Evolutionary conservation across 2,113 vertebrate species (phyloP).

Genomic region (Etia nguti): DNA sequence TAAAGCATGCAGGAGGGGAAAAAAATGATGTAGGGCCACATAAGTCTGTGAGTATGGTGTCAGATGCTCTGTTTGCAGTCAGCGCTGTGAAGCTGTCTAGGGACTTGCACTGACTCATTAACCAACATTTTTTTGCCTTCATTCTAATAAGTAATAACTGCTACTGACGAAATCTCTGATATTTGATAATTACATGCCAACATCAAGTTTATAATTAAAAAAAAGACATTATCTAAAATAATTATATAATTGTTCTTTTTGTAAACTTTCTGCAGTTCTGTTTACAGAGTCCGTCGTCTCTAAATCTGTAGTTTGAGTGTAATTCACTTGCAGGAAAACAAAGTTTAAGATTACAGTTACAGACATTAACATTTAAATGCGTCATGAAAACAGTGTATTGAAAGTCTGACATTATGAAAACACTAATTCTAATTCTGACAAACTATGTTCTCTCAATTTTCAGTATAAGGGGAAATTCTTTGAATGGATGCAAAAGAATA

Average conservation of each 20-base stretch:
- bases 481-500: not conserved
- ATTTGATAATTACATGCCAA: not conserved
- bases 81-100: conserved; percentile 3
- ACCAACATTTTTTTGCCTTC: not conserved
- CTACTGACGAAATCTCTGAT: not conserved
- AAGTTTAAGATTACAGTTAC: not conserved
- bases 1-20: not conserved
- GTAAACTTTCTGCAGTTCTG: not conserved
- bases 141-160: not conserved
- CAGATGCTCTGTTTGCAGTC: conserved; percentile 15
- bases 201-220: not conserved
- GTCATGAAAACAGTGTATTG: not conserved
- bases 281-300: not conserved
- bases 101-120: not conserved
- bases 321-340: not conserved
- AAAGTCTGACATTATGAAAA: not conserved
- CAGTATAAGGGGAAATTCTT: not conserved
- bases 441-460: not conserved
- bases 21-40: conserved; percentile 21
- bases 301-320: not conserved
- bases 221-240: not conserved
- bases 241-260: not conserved
- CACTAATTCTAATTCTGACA: not conserved
- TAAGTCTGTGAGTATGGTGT: conserved; percentile 5
- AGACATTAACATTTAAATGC: not conserved